These are phyloP conservation scores for Epinephelus malabaricus DNA, from an alignment of 2,797 vertebrate genomes.

Conservation along the genomic window DNA sequence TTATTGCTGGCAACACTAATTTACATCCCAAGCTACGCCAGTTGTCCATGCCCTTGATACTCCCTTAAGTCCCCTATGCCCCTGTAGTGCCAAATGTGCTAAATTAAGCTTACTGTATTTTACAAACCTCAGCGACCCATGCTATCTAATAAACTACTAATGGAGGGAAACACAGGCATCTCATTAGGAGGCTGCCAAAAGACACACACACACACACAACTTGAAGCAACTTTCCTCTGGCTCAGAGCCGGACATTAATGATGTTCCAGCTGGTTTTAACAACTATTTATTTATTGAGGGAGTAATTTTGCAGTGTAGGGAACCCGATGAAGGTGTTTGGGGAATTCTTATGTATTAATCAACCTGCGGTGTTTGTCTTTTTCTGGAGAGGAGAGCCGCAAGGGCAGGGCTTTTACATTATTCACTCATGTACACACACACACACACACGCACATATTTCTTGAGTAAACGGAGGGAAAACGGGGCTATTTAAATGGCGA, in stretches of 20 bases:
- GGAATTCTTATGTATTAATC: conserved; percentile 69
- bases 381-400: conserved; percentile 12
- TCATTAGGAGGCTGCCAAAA: conserved; percentile 77
- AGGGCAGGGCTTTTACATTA: conserved; percentile 35
- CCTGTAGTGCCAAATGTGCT: conserved; percentile 68
- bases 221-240: conserved; percentile 64
- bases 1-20: conserved; percentile 61
- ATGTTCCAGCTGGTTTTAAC: conserved; percentile 78
- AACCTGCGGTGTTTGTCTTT: conserved; percentile 56
- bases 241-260: conserved; percentile 76
- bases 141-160: conserved; percentile 81
- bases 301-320: conserved; percentile 65
- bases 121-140: conserved; percentile 77
- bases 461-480: conserved; percentile 61
- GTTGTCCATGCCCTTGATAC: conserved; percentile 63
- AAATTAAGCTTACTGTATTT: conserved; percentile 78
- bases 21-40: conserved; percentile 51
- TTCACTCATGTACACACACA: conserved; percentile 27
- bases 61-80: conserved; percentile 53
- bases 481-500: conserved; percentile 68
- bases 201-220: conserved; percentile 35
- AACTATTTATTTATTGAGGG: conserved; percentile 79
- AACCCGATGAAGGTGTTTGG: conserved; percentile 73
- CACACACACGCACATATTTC: conserved; percentile 32
- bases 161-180: conserved; percentile 78